Evolutionary conservation across 1,140 invertebrate genomes (phyloP).

Genomic region (Leptopilina clavipes): DNA sequence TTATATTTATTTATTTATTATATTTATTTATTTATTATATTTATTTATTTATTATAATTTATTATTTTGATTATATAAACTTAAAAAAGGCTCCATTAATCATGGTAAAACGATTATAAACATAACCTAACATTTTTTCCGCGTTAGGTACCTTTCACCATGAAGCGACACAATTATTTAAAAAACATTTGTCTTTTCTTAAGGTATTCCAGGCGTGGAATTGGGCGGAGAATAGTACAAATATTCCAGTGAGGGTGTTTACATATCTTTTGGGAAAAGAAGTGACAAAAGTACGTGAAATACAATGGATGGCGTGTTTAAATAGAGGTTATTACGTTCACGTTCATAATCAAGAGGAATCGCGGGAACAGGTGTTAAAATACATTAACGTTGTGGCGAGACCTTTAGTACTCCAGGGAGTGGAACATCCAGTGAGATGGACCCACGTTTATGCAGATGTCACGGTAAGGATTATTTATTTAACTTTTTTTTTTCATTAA

Average conservation of each 20-base stretch:
- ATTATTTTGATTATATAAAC: too few relatives aligned
- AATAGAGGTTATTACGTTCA: slow-evolving; percentile 96
- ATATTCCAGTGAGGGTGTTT: slow-evolving; percentile 93
- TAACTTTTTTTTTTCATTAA: too few relatives aligned
- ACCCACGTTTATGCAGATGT: slow-evolving; percentile 91
- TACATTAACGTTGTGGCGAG: slow-evolving; percentile 93
- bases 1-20: too few relatives aligned
- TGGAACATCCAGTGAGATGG: slow-evolving; percentile 89
- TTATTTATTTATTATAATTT: too few relatives aligned
- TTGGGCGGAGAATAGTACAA: slow-evolving; percentile 78
- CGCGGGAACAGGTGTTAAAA: slow-evolving; percentile 93
- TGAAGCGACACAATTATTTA: too few relatives aligned
- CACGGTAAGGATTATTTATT: slow-evolving; percentile 80
- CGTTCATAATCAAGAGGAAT: slow-evolving; percentile 94
- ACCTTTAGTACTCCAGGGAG: slow-evolving; percentile 86
- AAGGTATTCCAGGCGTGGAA: slow-evolving; percentile 91
- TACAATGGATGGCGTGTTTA: slow-evolving; percentile 95
- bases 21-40: too few relatives aligned
- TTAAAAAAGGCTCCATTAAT: too few relatives aligned
- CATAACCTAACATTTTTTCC: too few relatives aligned
- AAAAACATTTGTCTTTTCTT: neutral
- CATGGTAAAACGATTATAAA: too few relatives aligned
- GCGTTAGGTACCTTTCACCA: too few relatives aligned
- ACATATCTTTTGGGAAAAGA: slow-evolving; percentile 98
- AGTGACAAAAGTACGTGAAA: slow-evolving; percentile 92